Evolutionary conservation across 2,888 invertebrate species (phyloP).

Genomic region (Ephialtes manifestator): DNA sequence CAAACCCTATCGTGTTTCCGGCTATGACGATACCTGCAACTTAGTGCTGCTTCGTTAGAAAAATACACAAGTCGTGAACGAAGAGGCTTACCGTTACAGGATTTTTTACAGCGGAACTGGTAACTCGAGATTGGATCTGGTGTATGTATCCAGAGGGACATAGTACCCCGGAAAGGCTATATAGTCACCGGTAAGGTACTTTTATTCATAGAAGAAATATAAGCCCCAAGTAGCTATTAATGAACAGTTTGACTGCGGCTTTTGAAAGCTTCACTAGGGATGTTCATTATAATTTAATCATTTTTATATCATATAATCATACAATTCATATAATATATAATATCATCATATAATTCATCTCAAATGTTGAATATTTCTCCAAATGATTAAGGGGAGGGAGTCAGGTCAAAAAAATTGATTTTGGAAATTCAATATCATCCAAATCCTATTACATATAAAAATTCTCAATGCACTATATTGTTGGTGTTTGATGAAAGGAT

Average conservation of each 20-base stretch:
- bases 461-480: no score
- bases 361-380: no score
- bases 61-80: conserved; percentile 14
- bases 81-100: conserved; percentile 45
- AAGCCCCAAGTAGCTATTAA: neutral
- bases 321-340: no score
- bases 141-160: conserved; percentile 5
- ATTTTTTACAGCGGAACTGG: conserved; percentile 22
- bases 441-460: no score
- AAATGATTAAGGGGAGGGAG: no score
- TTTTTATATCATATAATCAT: no score
- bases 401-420: no score
- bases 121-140: conserved; percentile 49
- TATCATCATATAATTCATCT: no score
- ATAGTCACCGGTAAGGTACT: neutral
- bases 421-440: no score
- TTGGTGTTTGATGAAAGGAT: no score
- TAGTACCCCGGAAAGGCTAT: conserved; percentile 14
- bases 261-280: neutral
- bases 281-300: no score
- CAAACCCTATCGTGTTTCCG: conserved; percentile 19
- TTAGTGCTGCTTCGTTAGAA: conserved; percentile 1
- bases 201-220: conserved; percentile 1
- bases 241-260: neutral
- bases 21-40: conserved; percentile 15